Percentiles rank a stretch among this genome's conserved stretches.
Evolutionary conservation across 2,113 vertebrate species (phyloP).

Genomic region (Gorsachius goisagi): DNA sequence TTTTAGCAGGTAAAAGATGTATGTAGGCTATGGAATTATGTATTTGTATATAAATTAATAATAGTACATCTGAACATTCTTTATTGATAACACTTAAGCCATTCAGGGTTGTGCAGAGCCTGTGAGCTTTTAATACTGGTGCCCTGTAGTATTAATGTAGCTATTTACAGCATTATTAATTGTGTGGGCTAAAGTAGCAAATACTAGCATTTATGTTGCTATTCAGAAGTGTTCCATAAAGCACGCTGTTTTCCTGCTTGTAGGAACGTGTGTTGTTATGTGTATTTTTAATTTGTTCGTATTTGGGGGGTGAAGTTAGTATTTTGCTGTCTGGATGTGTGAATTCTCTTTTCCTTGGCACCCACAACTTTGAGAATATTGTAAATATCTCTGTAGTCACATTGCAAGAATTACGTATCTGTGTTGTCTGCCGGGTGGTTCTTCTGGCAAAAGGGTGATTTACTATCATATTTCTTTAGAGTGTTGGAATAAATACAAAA

Average conservation of each 20-base stretch:
- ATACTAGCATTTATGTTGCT: constrained; percentile 11
- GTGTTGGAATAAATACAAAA: background rate
- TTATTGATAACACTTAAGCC: background rate
- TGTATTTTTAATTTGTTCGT: background rate
- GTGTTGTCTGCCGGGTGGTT: background rate
- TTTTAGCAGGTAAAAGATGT: background rate
- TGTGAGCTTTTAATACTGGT: background rate
- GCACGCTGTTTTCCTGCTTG: background rate
- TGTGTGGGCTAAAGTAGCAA: constrained; percentile 32
- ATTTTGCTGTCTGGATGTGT: background rate
- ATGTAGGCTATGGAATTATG: background rate
- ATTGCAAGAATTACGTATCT: background rate
- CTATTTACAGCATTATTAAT: constrained; percentile 64
- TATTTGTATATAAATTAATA: background rate
- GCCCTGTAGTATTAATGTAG: constrained; percentile 8
- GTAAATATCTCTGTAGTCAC: background rate
- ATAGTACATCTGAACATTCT: background rate
- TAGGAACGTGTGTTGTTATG: background rate
- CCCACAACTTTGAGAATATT: background rate
- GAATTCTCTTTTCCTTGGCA: background rate
- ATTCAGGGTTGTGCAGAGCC: background rate
- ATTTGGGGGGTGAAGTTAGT: background rate
- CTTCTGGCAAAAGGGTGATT: background rate
- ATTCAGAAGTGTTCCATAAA: constrained; percentile 32
- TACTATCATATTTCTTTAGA: background rate